Conservation (phyloP, 2,888 invertebrate genomes). For the Himalopsyche anomala region DNA sequence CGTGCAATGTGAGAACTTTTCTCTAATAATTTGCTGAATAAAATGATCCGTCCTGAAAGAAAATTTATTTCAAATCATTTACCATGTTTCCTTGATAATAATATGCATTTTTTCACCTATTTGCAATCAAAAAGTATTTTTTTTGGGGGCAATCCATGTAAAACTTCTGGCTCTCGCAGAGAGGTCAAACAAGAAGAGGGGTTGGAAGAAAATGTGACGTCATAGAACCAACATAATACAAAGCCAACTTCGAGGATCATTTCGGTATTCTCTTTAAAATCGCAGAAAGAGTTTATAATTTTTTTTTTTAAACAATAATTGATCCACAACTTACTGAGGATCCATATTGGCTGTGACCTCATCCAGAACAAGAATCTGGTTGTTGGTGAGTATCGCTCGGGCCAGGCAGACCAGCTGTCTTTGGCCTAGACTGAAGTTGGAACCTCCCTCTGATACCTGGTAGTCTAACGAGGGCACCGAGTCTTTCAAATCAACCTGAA, state of each 20-base stretch:
- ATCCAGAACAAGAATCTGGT: constrained; percentile 85
- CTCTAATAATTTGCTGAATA: constrained; percentile 89
- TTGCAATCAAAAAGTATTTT: too few relatives aligned
- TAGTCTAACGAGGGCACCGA: constrained; percentile 62
- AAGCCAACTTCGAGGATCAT: too few relatives aligned
- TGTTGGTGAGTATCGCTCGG: constrained; percentile 84
- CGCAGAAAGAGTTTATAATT: neutral
- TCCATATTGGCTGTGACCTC: constrained; percentile 92
- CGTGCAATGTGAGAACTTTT: constrained; percentile 87
- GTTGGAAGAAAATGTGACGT: too few relatives aligned
- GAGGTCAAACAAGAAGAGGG: too few relatives aligned
- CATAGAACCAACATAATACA: too few relatives aligned
- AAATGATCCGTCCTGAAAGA: constrained; percentile 83
- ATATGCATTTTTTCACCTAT: too few relatives aligned
- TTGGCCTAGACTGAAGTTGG: constrained; percentile 87
- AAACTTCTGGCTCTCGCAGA: too few relatives aligned
- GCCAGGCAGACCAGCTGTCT: constrained; percentile 88
- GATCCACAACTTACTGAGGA: constrained; percentile 73
- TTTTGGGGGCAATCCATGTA: too few relatives aligned
- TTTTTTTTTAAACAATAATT: neutral
- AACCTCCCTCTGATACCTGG: constrained; percentile 79
- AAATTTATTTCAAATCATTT: constrained; percentile 36
- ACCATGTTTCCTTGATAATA: too few relatives aligned
- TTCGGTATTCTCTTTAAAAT: too few relatives aligned
- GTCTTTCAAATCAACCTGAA: constrained; percentile 64